phyloP scores from a whole-genome alignment of 2,113 vertebrate species.

The Antennarius striatus region DNA sequence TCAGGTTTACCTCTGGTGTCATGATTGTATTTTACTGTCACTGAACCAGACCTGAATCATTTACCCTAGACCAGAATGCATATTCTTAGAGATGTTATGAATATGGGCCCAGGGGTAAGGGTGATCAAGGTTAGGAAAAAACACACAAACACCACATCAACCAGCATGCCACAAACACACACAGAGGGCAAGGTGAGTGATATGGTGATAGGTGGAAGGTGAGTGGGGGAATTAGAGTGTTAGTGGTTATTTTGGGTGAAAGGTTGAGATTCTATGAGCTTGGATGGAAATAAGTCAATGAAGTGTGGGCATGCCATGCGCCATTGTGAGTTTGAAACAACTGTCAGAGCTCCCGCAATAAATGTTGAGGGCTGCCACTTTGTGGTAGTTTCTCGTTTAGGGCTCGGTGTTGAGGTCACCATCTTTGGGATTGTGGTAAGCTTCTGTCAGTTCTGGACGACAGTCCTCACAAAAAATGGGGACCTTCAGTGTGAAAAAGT shows the following conservation, averaged over 20 bases:
- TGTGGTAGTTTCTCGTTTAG: slow-evolving; percentile 60
- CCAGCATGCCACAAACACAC: slow-evolving; percentile 83
- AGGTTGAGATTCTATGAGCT: slow-evolving; percentile 49
- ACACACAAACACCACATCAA: slow-evolving; percentile 69
- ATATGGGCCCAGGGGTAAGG: slow-evolving; percentile 67
- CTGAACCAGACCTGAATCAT: slow-evolving; percentile 39
- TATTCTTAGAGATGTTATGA: slow-evolving; percentile 61
- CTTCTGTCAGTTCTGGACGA: slow-evolving; percentile 86
- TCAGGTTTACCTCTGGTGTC: slow-evolving; percentile 52
- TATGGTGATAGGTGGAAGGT: slow-evolving; percentile 47
- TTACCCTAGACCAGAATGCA: slow-evolving; percentile 58
- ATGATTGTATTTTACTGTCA: slow-evolving; percentile 32
- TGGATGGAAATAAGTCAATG: slow-evolving; percentile 65
- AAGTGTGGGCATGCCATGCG: slow-evolving; percentile 93
- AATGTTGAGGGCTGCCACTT: slow-evolving; percentile 71
- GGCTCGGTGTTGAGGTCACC: slow-evolving; percentile 70
- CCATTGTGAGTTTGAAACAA: slow-evolving; percentile 83
- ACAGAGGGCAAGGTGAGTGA: slow-evolving; percentile 61
- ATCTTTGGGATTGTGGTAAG: slow-evolving; percentile 80
- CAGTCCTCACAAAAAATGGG: slow-evolving; percentile 84
- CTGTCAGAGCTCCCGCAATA: slow-evolving; percentile 84
- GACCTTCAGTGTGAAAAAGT: slow-evolving; percentile 72
- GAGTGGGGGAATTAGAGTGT: slow-evolving; percentile 73
- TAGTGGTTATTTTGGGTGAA: slow-evolving; percentile 74
- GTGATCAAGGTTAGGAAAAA: slow-evolving; percentile 72